These are phyloP conservation scores for Suncus etruscus DNA, from an alignment of 2,113 vertebrate genomes.

Conservation along the genomic window DNA sequence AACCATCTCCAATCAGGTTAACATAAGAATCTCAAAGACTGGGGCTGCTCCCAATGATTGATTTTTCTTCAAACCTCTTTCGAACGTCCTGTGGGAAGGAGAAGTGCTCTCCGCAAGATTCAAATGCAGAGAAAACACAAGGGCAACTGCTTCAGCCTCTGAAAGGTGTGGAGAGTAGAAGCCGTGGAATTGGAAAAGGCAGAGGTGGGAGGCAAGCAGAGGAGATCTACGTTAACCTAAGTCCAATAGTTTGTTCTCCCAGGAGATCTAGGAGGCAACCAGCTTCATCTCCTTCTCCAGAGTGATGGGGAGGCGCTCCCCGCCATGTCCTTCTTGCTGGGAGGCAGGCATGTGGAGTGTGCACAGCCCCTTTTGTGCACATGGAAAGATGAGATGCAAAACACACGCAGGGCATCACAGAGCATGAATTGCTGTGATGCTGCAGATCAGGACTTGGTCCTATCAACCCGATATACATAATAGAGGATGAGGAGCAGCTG, in stretches of 20 bases:
- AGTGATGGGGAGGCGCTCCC: neutral
- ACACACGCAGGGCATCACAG: no score
- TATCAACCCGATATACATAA: no score
- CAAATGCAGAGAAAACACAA: slow-evolving; percentile 71
- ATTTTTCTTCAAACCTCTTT: slow-evolving; percentile 36
- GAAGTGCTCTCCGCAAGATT: slow-evolving; percentile 71
- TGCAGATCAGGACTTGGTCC: no score
- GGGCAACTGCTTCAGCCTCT: slow-evolving; percentile 57
- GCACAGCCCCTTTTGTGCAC: neutral
- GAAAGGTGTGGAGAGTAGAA: slow-evolving; percentile 53
- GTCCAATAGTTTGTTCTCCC: slow-evolving; percentile 2
- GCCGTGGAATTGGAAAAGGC: slow-evolving; percentile 77
- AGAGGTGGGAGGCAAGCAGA: slow-evolving; percentile 77
- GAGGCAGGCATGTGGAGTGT: neutral
- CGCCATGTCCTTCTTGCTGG: neutral
- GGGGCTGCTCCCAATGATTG: slow-evolving; percentile 73
- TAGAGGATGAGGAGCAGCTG: no score
- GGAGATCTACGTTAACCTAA: slow-evolving; percentile 72
- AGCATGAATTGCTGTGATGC: no score
- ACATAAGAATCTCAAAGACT: slow-evolving; percentile 57
- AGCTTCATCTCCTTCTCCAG: neutral
- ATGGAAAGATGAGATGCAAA: neutral
- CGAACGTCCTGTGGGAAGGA: slow-evolving; percentile 71
- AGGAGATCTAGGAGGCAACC: slow-evolving; percentile 27
- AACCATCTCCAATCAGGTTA: slow-evolving; percentile 46